Conservation (phyloP, 1,140 invertebrate genomes). For the Apocrypta bakeri region DNA sequence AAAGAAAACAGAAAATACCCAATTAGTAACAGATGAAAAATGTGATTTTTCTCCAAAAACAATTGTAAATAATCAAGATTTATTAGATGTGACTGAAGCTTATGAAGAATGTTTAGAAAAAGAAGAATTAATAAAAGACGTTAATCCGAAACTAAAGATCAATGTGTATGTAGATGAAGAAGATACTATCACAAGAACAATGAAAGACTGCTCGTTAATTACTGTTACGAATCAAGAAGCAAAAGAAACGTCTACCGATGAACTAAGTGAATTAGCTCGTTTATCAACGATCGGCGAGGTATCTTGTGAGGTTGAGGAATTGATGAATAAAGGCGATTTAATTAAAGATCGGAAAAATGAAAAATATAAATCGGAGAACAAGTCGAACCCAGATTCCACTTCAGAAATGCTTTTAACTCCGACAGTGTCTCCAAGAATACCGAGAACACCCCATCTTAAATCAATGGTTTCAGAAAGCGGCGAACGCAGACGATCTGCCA, state of each 20-base stretch:
- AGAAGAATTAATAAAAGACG: background rate
- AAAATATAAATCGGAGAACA: slow-evolving; percentile 16
- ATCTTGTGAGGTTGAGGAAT: slow-evolving; percentile 42
- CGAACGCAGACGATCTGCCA: slow-evolving; percentile 47
- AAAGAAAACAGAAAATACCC: background rate
- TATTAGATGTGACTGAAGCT: background rate
- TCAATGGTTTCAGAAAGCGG: background rate
- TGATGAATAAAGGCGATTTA: slow-evolving; percentile 23
- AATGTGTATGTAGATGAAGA: background rate
- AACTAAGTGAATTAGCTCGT: slow-evolving; percentile 14
- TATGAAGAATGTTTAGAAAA: background rate
- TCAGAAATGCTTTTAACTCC: background rate
- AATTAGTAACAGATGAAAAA: slow-evolving; percentile 1
- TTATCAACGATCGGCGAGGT: slow-evolving; percentile 49
- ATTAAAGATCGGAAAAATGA: slow-evolving; percentile 24
- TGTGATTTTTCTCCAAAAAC: slow-evolving; percentile 7
- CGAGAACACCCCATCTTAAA: slow-evolving; percentile 28
- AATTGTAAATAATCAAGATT: slow-evolving; percentile 8
- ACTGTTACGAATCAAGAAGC: slow-evolving; percentile 17
- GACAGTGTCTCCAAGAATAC: background rate
- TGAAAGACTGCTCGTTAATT: background rate
- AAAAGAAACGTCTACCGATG: slow-evolving; percentile 22
- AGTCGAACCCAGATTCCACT: slow-evolving; percentile 2
- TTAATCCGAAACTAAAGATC: background rate
- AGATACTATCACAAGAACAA: background rate